Evolutionary conservation across 2,113 vertebrate genomes (phyloP).

Genomic region (Oostethus manadensis): DNA sequence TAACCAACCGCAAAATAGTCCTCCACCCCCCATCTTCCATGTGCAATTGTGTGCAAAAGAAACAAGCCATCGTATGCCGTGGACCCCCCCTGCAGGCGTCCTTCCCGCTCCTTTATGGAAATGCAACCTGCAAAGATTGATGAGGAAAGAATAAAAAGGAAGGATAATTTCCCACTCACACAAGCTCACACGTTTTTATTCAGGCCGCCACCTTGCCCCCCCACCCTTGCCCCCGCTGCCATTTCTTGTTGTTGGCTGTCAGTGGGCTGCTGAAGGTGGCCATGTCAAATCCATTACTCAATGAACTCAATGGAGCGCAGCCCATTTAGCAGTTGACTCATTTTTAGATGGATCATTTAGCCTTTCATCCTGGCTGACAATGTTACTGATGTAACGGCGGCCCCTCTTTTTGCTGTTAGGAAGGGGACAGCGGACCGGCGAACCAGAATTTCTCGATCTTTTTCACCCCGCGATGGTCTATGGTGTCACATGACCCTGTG

Average conservation of each 20-base stretch:
- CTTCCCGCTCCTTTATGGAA: slow-evolving; percentile 33
- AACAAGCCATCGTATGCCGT: slow-evolving; percentile 16
- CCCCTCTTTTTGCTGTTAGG: slow-evolving; percentile 6
- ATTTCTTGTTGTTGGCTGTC: slow-evolving; percentile 35
- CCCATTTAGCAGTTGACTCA: slow-evolving; percentile 65
- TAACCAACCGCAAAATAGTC: neutral
- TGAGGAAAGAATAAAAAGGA: slow-evolving; percentile 26
- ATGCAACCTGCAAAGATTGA: slow-evolving; percentile 43
- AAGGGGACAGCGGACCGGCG: too few species aligned
- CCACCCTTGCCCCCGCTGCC: slow-evolving; percentile 6
- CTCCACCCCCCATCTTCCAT: neutral
- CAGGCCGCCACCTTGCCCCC: slow-evolving; percentile 13
- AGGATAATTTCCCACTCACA: slow-evolving; percentile 22
- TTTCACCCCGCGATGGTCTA: slow-evolving; percentile 8
- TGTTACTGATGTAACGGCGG: slow-evolving; percentile 44
- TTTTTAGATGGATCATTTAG: slow-evolving; percentile 63
- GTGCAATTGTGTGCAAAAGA: neutral
- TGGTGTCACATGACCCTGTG: too few species aligned
- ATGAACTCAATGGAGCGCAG: slow-evolving; percentile 58
- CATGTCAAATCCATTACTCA: slow-evolving; percentile 63
- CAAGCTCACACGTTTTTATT: slow-evolving; percentile 21
- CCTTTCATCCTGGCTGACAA: slow-evolving; percentile 60
- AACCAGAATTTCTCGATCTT: slow-evolving; percentile 5
- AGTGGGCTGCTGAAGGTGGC: slow-evolving; percentile 50
- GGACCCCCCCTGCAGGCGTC: slow-evolving; percentile 21